Evolutionary conservation across 1,140 invertebrate species (phyloP).

Genomic region (Cotesia typhae): DNA sequence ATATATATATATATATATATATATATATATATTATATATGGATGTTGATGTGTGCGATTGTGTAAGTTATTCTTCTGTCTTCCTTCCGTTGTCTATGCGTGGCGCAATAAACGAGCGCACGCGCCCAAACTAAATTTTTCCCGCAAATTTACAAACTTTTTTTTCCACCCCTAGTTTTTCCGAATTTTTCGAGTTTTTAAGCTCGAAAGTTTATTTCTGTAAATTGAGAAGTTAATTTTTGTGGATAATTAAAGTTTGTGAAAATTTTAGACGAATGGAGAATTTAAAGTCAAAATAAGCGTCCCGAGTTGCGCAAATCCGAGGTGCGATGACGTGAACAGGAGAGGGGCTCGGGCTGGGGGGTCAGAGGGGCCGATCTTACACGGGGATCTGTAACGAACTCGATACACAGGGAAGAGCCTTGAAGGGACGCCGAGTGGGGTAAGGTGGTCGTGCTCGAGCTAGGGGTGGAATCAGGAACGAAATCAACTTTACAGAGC

Average conservation of each 20-base stretch:
- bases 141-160: neutral
- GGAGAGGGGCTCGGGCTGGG: conserved; percentile 36
- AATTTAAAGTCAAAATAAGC: neutral
- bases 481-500: neutral
- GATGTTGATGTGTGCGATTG: conserved; percentile 4
- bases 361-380: conserved; percentile 55
- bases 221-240: too few relatives aligned
- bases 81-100: conserved; percentile 24
- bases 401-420: conserved; percentile 55
- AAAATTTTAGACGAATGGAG: too few relatives aligned
- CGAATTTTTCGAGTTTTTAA: too few relatives aligned
- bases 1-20: too few relatives aligned
- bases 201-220: too few relatives aligned
- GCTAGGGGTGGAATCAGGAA: conserved; percentile 31
- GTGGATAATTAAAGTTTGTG: too few relatives aligned
- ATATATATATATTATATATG: conserved; percentile 6
- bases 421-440: conserved; percentile 34
- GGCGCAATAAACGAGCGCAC: conserved; percentile 27
- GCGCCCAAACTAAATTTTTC: conserved; percentile 18
- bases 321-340: conserved; percentile 28
- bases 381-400: conserved; percentile 63
- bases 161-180: too few relatives aligned
- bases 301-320: conserved; percentile 44
- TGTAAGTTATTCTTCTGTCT: conserved; percentile 8
- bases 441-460: conserved; percentile 30